Base-by-base conservation (phyloP, 2,113 vertebrate genomes). In the Oenanthe melanoleuca region DNA sequence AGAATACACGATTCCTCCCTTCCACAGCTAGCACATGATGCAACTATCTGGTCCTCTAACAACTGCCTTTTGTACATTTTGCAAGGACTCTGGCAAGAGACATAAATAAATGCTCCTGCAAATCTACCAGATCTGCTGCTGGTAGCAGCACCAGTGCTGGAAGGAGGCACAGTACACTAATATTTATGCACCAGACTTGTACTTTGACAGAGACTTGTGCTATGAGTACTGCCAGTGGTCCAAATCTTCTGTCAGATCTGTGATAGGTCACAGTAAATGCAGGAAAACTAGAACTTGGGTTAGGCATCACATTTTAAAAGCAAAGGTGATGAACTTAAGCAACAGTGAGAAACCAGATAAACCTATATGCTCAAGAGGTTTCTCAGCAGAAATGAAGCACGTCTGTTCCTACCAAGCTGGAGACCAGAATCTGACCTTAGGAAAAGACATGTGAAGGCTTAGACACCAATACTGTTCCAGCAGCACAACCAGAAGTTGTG, bases 41-140 rank as follows among this genome's bases (percentile, higher is more conserved):
- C 75, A 96, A 93, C 38, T 42, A 88, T 83, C 42, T 85, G 47
- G 83, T 88, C 26, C 33, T 65, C 34, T 50, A 82, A 94, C 80
- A 94, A 95, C 80, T 86, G 80, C 24, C 75, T 92, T 93, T 93
- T 95, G 67, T 92, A 73, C 12, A 25, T 44, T 86, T 80, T 86
- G 64, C 56, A 80, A 77, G 26, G 25, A 86, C 56, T 45, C 44
- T 83, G 44, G 57, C 64, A 92, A 70, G 40, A 93, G 33, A 47
- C 6, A 67, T 18, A 88, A 73, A 33, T 34, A 74, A 80, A 73
- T 20, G n/a, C 31, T 84, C 45, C 65, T 67, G 23, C 40, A 91
- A 77, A 89, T 40, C 44, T 64, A 78, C 47, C 0, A 1, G 33
- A 80, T 84, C 29, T 71, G 63, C 53, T 70, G 45, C 64, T 82